Conservation (phyloP, 1,140 invertebrate genomes). For the Eufriesea mexicana region DNA sequence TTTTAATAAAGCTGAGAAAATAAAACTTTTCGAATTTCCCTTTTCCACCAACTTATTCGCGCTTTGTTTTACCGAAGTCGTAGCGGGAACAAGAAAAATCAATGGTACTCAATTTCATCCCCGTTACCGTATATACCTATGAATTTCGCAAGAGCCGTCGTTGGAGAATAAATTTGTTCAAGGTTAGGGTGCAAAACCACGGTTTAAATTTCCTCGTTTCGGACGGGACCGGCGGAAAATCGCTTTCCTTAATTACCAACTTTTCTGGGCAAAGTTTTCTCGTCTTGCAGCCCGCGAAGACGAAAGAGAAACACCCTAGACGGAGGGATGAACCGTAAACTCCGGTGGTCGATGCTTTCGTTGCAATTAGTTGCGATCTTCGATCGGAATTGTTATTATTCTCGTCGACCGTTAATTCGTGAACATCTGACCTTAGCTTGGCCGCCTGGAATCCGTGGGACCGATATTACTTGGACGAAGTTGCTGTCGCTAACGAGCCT, state of each 20-base stretch:
- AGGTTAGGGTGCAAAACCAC: not conserved
- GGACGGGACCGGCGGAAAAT: not conserved
- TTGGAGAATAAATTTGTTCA: no score
- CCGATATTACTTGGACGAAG: slow-evolving; percentile 41
- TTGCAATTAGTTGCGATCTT: slow-evolving; percentile 56
- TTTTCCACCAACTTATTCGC: no score
- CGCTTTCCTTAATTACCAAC: slow-evolving; percentile 16
- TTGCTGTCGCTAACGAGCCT: no score
- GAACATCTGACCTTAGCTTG: slow-evolving; percentile 25
- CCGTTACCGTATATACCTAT: no score
- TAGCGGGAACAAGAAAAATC: no score
- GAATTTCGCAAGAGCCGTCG: no score
- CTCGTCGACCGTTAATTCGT: slow-evolving; percentile 44
- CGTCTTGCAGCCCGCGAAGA: not conserved
- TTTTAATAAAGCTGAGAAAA: not conserved
- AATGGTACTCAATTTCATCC: no score
- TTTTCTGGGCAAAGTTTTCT: not conserved
- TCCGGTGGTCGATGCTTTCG: slow-evolving; percentile 37
- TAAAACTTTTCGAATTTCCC: no score
- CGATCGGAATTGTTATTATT: slow-evolving; percentile 48
- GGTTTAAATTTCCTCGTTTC: not conserved
- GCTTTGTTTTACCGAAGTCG: no score
- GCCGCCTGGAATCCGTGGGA: slow-evolving; percentile 3
- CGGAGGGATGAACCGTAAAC: slow-evolving; percentile 42
- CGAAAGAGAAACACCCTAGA: not conserved